Base-by-base conservation (phyloP, 2,797 vertebrate species). In the Acrossocheilus fasciatus region DNA sequence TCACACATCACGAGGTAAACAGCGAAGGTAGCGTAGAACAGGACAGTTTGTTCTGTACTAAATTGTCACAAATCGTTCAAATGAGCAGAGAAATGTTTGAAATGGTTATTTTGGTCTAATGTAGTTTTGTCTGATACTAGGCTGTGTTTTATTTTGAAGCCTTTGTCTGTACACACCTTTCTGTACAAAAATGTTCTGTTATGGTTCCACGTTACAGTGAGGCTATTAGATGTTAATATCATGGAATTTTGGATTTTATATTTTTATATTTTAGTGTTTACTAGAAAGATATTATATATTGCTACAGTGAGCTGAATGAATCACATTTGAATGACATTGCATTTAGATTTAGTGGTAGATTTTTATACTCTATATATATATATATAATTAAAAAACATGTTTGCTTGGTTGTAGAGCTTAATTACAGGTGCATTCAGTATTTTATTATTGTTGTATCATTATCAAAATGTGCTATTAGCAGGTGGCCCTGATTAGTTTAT, bases 41-140 rank as follows among this genome's bases (percentile, higher is more conserved):
- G 82, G 69, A 76, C 82, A 6, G 45, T 39, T 72, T 73, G 52
- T 88, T 88, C 79, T 79, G 78, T 66, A 57, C 57, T 47, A 41
- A 43, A 43, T 82, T 59, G 26, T 85, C 66, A 68, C 83, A 62
- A 34, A 82, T 74, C 43, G 36, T 87, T 75, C 45, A 78, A 73
- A 20, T 23, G 74, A 80, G 84, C 57, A 17, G 64, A 74, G 87
- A 82, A 82, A 82, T 45, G 68, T 78, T 68, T 79, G 70, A 88
- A 89, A 78, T 45, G 26, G 82, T 73, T 89, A 89, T 87, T 90
- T 90, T 86, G 62, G 73, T 75, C 75, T 80, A 69, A 83, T 74
- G 17, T 26, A 36, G 39, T 47, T 41, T 62, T 74, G 54, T 83
- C 39, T 83, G 52, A 74, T 47, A 23, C 3, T 45, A 36, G n/a